Base-by-base conservation (phyloP, 2,888 invertebrate genomes). In the Tryphoninae sp. region DNA sequence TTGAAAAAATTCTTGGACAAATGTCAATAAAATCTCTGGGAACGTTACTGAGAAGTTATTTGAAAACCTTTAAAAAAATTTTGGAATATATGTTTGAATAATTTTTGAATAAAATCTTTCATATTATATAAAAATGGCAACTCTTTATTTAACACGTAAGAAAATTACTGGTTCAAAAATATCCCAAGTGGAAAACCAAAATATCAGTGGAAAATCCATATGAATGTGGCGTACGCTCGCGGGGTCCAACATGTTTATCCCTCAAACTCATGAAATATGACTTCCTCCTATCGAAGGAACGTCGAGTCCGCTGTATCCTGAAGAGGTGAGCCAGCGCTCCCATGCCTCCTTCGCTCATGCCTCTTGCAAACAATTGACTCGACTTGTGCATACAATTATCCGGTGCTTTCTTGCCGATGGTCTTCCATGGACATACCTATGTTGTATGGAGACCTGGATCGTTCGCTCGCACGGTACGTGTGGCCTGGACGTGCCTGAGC, bases 401-500 rank as follows among this genome's bases (percentile, higher is more conserved):
- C 86, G 86, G 84, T 85, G 82, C 86, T 86, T 85, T 86, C 86
- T 85, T 86, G 85, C 84, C 85, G 85, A 85, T 86, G 86, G 86
- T 89, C 88, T 89, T 88, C 86, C 87, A 84, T 84, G 86, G 85
- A 71, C 79, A 84, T 85, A 84, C 85, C 86, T 86, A 87, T 87
- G 87, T 89, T 88, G 87, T 88, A 88, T 84, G 85, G 84, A 78
- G 82, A 85, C 81, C 79, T 74, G 80, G 80, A 84, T 78, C 67
- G 84, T 86, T 86, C 84, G 85, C 84, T 84, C 84, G 74, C 85
- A 85, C 87, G 85, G 86, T 84, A 85, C 84, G 88, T 87, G 88
- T 87, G 87, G 87, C 88, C 82, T 79, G 86, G 81, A 91, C 91
- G 91, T 91, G 91, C 89, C 89, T 89, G 82, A 83, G 90, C 91